Evolutionary conservation across 2,888 invertebrate genomes (phyloP), one percentile per base, ranked within the genome.

Genomic region (Rhabditoides inermis): DNA sequence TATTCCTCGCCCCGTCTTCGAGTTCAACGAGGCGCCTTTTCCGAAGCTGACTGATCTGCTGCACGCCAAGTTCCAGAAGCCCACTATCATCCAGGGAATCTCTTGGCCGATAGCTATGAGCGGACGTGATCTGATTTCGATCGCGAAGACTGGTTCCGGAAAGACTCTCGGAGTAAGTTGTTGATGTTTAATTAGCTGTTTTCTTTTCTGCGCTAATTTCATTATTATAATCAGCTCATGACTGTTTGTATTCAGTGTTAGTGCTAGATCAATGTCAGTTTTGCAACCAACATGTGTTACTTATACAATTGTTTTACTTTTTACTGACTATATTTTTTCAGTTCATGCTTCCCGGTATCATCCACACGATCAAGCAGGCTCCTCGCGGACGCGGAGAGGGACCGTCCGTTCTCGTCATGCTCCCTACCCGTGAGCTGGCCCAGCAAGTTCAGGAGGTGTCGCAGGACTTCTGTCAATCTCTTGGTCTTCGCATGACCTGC

Each of bases 81-180:
- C 76, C 22, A 76, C 77, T 0, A 62, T 69, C 30, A 76, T 78
- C 53, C 90, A 94, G 42, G 50, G 52, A 1, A 61, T 64, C n/a
- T 87, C 89, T 0, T 95, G 94, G 94, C 95, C 95, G 1, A 83
- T 94, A 56, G 81, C 94, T 0, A 79, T 95, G 39, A 84, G 85
- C 71, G 95, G 95, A 0, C 84, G 86, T 73, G 94, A 95, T 79
- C 79, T 94, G 76, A 92, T 95, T 77, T 94, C 94, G 7, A 92
- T 95, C 62, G 94, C 94, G 0, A 92, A 69, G 40, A 74, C 82
- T 18, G 82, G 82, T 35, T 79, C 80, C 74, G 90, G 91, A 0
- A 95, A 95, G 80, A 95, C 95, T 0, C 80, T 95, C 52, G 94
- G 91, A 20, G 66, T 60, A 55, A 91, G 79, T 59, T 32, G n/a